phyloP scores from a whole-genome alignment of 1,140 invertebrate genomes.

The Manduca sexta region DNA sequence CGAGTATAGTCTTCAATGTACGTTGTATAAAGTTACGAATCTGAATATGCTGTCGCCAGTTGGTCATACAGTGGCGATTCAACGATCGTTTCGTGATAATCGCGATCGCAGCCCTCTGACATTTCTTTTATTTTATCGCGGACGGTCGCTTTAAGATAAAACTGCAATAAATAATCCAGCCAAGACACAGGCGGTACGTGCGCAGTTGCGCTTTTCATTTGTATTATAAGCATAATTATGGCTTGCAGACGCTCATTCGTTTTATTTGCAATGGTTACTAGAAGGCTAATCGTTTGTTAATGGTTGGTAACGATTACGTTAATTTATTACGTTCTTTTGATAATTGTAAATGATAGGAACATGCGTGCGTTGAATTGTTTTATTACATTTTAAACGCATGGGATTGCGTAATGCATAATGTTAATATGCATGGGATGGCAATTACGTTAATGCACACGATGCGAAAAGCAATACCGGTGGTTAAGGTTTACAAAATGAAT shows the following conservation, averaged over 20 bases:
- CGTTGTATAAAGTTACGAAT: neutral
- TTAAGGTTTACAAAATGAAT: too few species aligned
- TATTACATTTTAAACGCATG: neutral
- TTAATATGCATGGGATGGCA: too few species aligned
- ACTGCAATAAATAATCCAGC: conserved; percentile 60
- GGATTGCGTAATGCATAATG: too few species aligned
- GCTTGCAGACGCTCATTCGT: conserved; percentile 27
- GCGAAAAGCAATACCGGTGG: too few species aligned
- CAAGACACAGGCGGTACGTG: conserved; percentile 44
- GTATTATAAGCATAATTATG: conserved; percentile 61
- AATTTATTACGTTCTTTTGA: conserved; percentile 18
- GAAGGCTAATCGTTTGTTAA: conserved; percentile 49
- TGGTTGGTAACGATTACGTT: conserved; percentile 36
- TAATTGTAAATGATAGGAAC: conserved; percentile 7
- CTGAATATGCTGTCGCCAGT: conserved; percentile 2
- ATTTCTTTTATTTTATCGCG: conserved; percentile 67
- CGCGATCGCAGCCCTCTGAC: conserved; percentile 57
- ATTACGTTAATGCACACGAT: too few species aligned
- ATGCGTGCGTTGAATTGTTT: neutral
- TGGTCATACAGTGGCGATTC: conserved; percentile 33
- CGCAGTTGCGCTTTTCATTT: conserved; percentile 55
- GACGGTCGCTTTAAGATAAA: conserved; percentile 61
- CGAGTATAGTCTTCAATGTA: neutral
- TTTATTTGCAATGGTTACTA: conserved; percentile 46
- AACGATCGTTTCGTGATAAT: conserved; percentile 62